Base-by-base conservation (phyloP, 1,140 invertebrate genomes). In the Uloborus diversus region DNA sequence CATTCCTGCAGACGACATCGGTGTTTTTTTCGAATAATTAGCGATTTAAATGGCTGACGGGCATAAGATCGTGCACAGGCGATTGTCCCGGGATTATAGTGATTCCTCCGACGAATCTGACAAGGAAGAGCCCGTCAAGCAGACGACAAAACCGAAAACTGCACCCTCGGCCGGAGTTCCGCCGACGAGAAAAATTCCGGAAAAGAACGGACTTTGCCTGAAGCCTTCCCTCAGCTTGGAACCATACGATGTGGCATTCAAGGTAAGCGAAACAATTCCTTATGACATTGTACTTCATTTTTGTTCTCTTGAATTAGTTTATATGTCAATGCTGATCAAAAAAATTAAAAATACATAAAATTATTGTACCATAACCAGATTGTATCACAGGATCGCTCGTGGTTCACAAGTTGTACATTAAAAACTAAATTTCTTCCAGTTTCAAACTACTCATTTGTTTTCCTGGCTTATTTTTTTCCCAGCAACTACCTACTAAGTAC, bases 151-250 rank as follows among this genome's bases (percentile, higher is more conserved):
- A 1, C 0, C 49, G 25, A 13, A 30, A 3, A 20, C 23, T 14
- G n/a, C 7, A n/a, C n/a, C 2, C 42, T 27, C 65, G 20, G 35
- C 70, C 1, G 25, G 14, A 13, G n/a, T 17, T 4, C 13, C 51
- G 17, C 11, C 28, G 20, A 11, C 27, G 7, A 61, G 20, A 4
- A 78, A 78, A 20, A 33, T 42, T 23, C 51, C 37, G 49, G 56
- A 66, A 25, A 79, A 79, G 64, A 79, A 79, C 49, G 75, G 75
- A 59, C 33, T 79, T 25, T 49, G 68, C 2, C 11, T 79, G 64
- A 79, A 79, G 56, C 75, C 75, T 17, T 79, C 75, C 7, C 53
- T 79, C 5, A 79, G 75, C 59, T 49, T 79, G 64, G 75, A 79
- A n/a, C 65, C 62, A 13, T 79, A 79, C 27, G 75, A 79, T 35